Evolutionary conservation across 2,797 vertebrate genomes (phyloP).

Genomic region (Okamejei kenojei): DNA sequence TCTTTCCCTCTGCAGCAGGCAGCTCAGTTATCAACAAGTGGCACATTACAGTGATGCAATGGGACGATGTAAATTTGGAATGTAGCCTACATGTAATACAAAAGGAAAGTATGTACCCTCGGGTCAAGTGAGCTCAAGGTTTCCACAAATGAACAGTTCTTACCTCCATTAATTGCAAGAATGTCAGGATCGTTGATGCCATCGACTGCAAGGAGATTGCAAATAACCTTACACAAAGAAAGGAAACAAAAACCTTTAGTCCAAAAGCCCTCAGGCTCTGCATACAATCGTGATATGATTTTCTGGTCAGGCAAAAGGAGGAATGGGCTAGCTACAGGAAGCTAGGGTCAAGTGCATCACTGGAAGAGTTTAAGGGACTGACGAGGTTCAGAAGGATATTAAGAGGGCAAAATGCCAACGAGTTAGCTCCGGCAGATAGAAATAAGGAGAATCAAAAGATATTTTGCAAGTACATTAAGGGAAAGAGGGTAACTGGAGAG

Average conservation of each 20-base stretch:
- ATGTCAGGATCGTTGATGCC: slow-evolving; percentile 87
- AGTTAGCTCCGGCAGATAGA: too few relatives aligned
- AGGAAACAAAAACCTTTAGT: background rate
- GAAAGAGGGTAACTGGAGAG: too few relatives aligned
- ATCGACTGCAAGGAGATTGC: slow-evolving; percentile 93
- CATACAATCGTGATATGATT: background rate
- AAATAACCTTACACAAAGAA: slow-evolving; percentile 64
- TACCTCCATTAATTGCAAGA: slow-evolving; percentile 92
- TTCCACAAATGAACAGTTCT: background rate
- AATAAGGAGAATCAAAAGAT: too few relatives aligned
- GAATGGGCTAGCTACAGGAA: too few relatives aligned
- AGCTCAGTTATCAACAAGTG: background rate
- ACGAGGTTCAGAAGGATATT: too few relatives aligned
- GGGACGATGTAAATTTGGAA: background rate
- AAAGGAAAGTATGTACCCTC: too few relatives aligned
- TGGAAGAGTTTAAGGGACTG: too few relatives aligned
- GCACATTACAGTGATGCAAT: background rate
- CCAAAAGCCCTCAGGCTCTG: slow-evolving; percentile 43
- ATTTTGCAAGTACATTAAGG: too few relatives aligned
- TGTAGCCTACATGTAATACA: too few relatives aligned
- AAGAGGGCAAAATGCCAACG: too few relatives aligned
- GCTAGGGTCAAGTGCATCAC: too few relatives aligned
- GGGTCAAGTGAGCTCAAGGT: background rate
- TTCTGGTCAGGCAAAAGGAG: too few relatives aligned
- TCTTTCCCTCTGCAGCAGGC: background rate